phyloP scores from a whole-genome alignment of 2,113 vertebrate genomes.

The Oceanodroma tethys region DNA sequence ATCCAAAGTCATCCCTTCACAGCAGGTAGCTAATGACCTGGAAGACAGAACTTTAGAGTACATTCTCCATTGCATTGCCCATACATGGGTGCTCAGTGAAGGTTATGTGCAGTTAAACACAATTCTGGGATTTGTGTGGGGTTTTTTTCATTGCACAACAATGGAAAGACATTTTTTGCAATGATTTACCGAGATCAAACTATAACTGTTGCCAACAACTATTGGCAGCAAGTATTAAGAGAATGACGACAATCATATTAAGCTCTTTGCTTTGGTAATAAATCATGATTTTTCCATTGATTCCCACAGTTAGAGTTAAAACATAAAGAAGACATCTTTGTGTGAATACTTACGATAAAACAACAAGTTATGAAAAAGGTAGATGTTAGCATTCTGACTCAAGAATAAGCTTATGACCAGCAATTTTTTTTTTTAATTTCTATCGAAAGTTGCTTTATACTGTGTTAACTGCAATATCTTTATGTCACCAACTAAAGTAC shows the following conservation, averaged over 20 bases:
- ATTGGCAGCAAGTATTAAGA: background rate
- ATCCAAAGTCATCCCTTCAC: background rate
- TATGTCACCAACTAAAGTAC: background rate
- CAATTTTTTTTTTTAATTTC: background rate
- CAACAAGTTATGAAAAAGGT: background rate
- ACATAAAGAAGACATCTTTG: background rate
- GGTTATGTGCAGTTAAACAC: background rate
- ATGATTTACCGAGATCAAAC: background rate
- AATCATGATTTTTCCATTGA: background rate
- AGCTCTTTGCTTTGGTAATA: background rate
- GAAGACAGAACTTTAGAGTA: background rate
- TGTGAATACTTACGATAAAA: background rate
- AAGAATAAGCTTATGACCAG: background rate
- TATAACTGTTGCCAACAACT: background rate
- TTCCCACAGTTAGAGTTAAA: background rate
- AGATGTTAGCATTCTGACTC: background rate
- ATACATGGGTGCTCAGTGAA: background rate
- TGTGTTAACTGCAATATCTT: background rate
- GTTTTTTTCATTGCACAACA: background rate
- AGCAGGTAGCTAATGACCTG: background rate
- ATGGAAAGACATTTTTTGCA: background rate
- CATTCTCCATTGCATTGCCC: background rate
- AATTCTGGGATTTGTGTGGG: background rate
- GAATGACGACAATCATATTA: background rate
- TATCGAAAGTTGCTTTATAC: background rate